Conservation (phyloP, 2,888 invertebrate species). For the Deroplatys truncata region DNA sequence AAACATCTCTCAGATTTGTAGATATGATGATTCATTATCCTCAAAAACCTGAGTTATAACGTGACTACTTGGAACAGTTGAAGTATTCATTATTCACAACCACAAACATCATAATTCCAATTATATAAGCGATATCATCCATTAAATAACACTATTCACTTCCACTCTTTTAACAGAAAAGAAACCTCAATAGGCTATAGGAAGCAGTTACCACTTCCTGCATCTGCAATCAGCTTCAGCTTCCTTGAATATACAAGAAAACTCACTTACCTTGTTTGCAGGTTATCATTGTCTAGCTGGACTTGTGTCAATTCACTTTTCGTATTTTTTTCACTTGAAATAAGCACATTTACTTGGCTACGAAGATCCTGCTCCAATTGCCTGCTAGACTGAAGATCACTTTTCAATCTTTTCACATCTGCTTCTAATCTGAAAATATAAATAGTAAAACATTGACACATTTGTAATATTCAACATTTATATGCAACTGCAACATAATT, state of each 20-base stretch:
- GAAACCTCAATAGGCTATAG: not conserved
- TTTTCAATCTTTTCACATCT: constrained; percentile 66
- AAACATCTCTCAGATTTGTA: no score
- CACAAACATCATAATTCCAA: no score
- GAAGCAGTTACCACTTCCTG: no score
- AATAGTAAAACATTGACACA: not conserved
- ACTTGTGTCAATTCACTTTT: constrained; percentile 71
- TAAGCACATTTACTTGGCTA: constrained; percentile 60
- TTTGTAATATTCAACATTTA: not conserved
- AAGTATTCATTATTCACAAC: no score
- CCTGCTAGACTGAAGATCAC: constrained; percentile 69
- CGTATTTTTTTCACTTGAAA: constrained; percentile 62
- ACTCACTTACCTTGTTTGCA: constrained; percentile 70
- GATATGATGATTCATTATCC: no score
- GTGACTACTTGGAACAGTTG: no score
- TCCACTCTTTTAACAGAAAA: not conserved
- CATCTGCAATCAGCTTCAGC: no score
- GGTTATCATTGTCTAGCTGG: constrained; percentile 81
- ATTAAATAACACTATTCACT: not conserved
- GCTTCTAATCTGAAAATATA: constrained; percentile 56
- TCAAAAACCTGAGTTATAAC: no score
- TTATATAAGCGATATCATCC: no score
- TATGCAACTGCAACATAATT: not conserved
- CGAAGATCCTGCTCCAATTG: constrained; percentile 68
- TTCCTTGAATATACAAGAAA: not conserved